Conservation (phyloP, 2,888 invertebrate genomes). For the Drosophila crucigera region DNA sequence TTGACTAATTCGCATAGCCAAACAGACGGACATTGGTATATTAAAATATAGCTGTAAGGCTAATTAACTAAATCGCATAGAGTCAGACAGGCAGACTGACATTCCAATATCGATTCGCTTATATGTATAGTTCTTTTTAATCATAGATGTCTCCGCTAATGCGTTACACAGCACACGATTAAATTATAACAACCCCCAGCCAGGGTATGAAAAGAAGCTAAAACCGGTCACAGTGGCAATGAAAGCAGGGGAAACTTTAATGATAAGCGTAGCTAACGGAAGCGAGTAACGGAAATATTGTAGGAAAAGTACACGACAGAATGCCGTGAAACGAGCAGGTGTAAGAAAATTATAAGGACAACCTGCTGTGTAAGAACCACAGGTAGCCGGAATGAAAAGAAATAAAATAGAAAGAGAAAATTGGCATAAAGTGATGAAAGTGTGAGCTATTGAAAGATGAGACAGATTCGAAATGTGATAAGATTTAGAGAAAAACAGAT, state of each 20-base stretch:
- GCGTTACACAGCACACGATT: neutral
- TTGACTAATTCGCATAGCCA: too few relatives aligned
- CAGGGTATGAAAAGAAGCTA: neutral
- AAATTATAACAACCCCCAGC: neutral
- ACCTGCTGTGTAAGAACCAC: constrained; percentile 33
- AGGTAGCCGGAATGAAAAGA: neutral
- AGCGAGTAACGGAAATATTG: constrained; percentile 50
- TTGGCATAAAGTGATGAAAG: constrained; percentile 9
- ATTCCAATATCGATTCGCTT: neutral
- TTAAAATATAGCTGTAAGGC: neutral
- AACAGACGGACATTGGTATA: neutral
- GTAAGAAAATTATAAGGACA: constrained; percentile 48
- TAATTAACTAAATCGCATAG: neutral
- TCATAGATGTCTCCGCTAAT: neutral
- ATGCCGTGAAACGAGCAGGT: constrained; percentile 35
- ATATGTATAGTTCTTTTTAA: neutral
- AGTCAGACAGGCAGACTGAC: neutral
- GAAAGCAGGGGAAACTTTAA: constrained; percentile 59
- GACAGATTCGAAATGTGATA: neutral
- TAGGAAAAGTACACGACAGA: constrained; percentile 28
- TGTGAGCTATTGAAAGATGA: constrained; percentile 15
- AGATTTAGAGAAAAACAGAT: neutral
- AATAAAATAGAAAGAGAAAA: neutral
- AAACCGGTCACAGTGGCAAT: neutral
- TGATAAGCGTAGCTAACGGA: constrained; percentile 60